Base-by-base conservation (phyloP, 2,113 vertebrate species). In the Spea multiplicata region DNA sequence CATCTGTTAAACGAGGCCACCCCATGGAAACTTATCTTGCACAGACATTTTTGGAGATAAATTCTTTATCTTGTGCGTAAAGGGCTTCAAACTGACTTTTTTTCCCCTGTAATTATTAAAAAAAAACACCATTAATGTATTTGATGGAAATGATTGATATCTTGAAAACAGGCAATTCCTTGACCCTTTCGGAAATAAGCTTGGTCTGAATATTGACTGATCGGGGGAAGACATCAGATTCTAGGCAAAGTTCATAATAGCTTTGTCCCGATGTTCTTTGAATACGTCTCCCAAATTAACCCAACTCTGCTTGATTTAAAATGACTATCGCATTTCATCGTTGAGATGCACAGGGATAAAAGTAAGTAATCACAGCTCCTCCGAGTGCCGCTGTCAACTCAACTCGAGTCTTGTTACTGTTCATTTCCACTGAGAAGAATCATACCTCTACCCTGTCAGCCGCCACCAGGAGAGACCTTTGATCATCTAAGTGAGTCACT, bases 391-490 rank as follows among this genome's bases (percentile, higher is more conserved):
- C 65, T 78, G 69, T 78, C 69, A 78, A 46, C 14, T 6, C 13
- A 71, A 72, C 48, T 46, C 53, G 61, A 76, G 52, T 76, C 68
- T 71, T 45, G 47, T 71, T 72, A 72, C 53, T 78, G 76, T 49
- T 65, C 67, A 71, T 78, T 71, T 72, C 76, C 55, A 66, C 76
- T 65, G 48, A 53, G 59, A 47, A 53, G 61, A 65, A 72, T 78
- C 61, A 65, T 55, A 64, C 46, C 5, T 61, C 17, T 65, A 71
- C 76, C 52, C 57, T 72, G 76, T 72, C 69, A 71, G 46, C 57
- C 6, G 76, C 68, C 75, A 64, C 59, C 67, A 65, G 14, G n/a
- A 78, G 76, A 66, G 76, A 72, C 69, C 69, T 78, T 78, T 78
- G 76, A 72, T 78, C 61, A 78, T 72, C 48, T 66, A 72, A 78